Percentiles rank a stretch among this genome's conserved stretches.
Conservation (phyloP, 1,140 invertebrate species). For the Drosophila funebris region DNA sequence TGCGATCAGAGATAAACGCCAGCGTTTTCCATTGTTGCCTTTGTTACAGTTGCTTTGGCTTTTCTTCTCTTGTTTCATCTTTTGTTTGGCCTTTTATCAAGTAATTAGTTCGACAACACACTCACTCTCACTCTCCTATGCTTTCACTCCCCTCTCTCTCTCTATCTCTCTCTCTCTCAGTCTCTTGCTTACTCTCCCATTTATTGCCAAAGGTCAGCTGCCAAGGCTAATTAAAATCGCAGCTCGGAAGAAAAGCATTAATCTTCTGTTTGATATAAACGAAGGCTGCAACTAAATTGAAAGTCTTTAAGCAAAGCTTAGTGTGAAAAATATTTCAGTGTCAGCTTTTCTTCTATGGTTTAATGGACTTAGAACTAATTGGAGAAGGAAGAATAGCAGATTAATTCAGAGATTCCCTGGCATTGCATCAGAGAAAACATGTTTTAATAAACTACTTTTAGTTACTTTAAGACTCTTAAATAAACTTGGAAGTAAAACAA, state of each 20-base stretch:
- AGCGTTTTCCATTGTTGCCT: conserved; percentile 43
- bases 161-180: neutral
- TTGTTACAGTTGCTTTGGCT: conserved; percentile 33
- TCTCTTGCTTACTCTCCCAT: neutral
- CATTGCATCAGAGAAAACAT: too few relatives aligned
- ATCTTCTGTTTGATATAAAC: neutral
- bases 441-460: too few relatives aligned
- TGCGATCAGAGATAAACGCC: conserved; percentile 53
- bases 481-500: too few relatives aligned
- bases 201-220: conserved; percentile 29
- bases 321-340: neutral
- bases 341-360: too few relatives aligned
- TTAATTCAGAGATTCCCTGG: too few relatives aligned
- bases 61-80: conserved; percentile 36
- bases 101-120: conserved; percentile 66
- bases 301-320: neutral
- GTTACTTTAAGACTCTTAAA: too few relatives aligned
- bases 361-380: too few relatives aligned
- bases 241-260: conserved; percentile 5
- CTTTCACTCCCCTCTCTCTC: neutral
- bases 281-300: neutral
- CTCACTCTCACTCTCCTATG: neutral
- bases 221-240: conserved; percentile 33
- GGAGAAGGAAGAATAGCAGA: too few relatives aligned
- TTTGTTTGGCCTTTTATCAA: conserved; percentile 72